Conservation (phyloP, 2,113 vertebrate genomes). For the Hemiprocne comata region DNA sequence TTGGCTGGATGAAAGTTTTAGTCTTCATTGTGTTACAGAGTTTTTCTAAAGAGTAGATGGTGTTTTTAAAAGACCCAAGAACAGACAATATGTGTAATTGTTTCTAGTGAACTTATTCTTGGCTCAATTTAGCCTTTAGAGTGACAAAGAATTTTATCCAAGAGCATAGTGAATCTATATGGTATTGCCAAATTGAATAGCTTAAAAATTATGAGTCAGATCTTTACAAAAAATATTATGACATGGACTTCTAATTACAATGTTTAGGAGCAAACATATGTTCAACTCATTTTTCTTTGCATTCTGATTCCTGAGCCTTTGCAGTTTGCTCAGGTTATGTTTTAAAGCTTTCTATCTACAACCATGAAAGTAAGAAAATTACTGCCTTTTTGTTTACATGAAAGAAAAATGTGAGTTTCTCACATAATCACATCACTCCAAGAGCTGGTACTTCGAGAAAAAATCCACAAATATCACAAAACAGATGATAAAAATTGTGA, state of each 20-base stretch:
- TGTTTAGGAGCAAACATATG: not conserved
- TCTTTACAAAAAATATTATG: not conserved
- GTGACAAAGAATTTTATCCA: conserved; percentile 22
- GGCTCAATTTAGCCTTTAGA: conserved; percentile 15
- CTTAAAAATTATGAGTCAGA: conserved; percentile 26
- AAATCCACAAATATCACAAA: conserved; percentile 22
- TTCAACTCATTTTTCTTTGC: conserved; percentile 4
- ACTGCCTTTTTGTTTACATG: conserved; percentile 13
- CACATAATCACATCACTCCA: not conserved
- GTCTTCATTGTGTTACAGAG: not conserved
- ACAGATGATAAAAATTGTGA: not conserved
- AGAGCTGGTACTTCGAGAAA: not conserved
- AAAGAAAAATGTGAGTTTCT: not conserved
- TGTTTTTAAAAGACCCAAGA: conserved; percentile 26
- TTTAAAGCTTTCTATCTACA: not conserved
- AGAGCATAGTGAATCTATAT: conserved; percentile 12
- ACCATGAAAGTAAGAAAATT: not conserved
- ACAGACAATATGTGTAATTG: conserved; percentile 29
- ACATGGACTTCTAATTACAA: not conserved
- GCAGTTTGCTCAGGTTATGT: not conserved
- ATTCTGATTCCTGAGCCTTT: conserved; percentile 11
- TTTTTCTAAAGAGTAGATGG: not conserved
- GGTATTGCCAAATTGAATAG: not conserved
- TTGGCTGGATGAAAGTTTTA: conserved; percentile 9
- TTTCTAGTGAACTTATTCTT: conserved; percentile 24